Conservation (phyloP, 2,113 vertebrate genomes). For the Boulengerochromis microlepis region DNA sequence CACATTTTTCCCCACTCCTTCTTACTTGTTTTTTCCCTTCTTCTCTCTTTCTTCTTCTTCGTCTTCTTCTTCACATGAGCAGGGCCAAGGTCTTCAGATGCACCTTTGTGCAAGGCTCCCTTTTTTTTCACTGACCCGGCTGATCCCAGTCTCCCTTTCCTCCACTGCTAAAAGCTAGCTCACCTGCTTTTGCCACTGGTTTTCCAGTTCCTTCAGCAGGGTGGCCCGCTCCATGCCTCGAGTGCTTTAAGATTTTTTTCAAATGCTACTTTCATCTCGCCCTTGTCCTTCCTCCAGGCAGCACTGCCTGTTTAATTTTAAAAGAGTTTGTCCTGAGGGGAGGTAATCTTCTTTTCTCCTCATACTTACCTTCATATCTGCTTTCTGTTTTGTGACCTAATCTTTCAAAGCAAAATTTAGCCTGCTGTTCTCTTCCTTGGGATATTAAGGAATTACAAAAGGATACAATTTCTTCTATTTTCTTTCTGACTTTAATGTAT, state of each 20-base stretch:
- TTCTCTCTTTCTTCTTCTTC: no score
- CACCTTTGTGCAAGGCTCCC: not conserved
- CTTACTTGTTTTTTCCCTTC: not conserved
- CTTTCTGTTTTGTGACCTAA: not conserved
- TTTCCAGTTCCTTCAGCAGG: not conserved
- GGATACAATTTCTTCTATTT: not conserved
- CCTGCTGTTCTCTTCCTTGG: not conserved
- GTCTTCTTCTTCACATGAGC: not conserved
- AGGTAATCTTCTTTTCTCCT: not conserved
- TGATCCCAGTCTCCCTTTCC: not conserved
- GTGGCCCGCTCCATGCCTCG: not conserved
- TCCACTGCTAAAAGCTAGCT: not conserved
- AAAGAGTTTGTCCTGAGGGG: not conserved
- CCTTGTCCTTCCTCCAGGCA: not conserved
- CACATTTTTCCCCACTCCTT: not conserved
- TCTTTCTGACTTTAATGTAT: not conserved
- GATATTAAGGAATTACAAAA: not conserved
- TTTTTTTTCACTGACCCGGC: not conserved
- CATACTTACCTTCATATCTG: not conserved
- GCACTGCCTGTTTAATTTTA: not conserved
- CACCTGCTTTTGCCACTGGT: not conserved
- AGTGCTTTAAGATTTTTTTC: not conserved
- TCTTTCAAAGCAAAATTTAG: not conserved
- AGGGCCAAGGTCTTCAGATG: not conserved
- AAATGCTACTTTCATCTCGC: not conserved